These are phyloP conservation scores for Notodonta dromedarius DNA, from an alignment of 2,888 invertebrate genomes.

Conservation along the genomic window DNA sequence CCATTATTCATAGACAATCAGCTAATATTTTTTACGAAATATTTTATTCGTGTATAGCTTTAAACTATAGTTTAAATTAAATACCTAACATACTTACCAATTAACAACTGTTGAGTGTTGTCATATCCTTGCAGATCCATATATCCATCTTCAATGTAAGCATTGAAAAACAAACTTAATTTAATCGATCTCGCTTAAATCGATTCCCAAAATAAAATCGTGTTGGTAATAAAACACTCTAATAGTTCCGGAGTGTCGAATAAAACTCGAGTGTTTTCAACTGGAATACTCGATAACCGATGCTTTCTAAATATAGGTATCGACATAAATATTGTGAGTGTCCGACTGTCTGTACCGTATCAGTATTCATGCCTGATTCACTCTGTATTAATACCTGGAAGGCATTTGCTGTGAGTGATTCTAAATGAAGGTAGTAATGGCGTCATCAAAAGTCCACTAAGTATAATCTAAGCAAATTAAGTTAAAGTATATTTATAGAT, in stretches of 20 bases:
- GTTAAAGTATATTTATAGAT: neutral
- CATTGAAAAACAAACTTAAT: conserved; percentile 46
- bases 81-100: conserved; percentile 57
- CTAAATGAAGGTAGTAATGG: no score
- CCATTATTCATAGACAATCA: no score
- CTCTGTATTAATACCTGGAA: conserved; percentile 10
- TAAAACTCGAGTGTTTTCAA: conserved; percentile 34
- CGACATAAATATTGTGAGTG: conserved; percentile 26
- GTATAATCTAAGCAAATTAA: no score
- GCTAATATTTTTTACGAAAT: neutral
- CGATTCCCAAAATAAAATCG: neutral
- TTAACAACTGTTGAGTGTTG: conserved; percentile 69
- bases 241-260: neutral
- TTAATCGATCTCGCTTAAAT: conserved; percentile 10
- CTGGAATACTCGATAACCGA: conserved; percentile 30
- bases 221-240: neutral
- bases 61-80: neutral
- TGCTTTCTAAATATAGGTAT: conserved; percentile 33
- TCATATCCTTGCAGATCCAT: conserved; percentile 74
- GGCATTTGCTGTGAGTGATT: neutral
- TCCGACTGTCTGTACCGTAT: conserved; percentile 28
- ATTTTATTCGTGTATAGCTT: no score
- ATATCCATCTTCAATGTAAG: conserved; percentile 58
- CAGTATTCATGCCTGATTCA: conserved; percentile 20
- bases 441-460: no score